phyloP scores from a whole-genome alignment of 2,113 vertebrate genomes.

The Blennius ocellaris region DNA sequence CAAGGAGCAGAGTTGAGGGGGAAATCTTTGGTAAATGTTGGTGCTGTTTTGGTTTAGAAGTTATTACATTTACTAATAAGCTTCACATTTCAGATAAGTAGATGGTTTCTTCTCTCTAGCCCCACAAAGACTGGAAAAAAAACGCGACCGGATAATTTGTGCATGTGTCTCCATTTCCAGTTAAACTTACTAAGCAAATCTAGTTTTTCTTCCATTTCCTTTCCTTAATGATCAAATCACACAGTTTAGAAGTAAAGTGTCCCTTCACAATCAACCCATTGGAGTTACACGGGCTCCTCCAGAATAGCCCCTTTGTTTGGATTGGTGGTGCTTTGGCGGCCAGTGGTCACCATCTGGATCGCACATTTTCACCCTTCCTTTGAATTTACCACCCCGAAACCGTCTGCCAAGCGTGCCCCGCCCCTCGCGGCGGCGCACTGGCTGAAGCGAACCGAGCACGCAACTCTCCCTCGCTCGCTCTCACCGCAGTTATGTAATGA shows the following conservation, averaged over 20 bases:
- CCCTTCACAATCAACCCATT: too few relatives aligned
- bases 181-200: neutral
- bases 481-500: constrained; percentile 55
- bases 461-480: neutral
- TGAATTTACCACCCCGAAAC: constrained; percentile 37
- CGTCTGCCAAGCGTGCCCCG: neutral
- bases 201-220: neutral
- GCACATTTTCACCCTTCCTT: constrained; percentile 44
- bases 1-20: too few relatives aligned
- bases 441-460: constrained; percentile 18
- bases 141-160: neutral
- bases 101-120: constrained; percentile 12
- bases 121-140: constrained; percentile 9
- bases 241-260: neutral
- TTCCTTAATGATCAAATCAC: neutral
- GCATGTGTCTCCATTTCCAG: neutral
- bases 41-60: neutral
- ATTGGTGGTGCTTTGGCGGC: neutral
- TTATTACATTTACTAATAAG: constrained; percentile 13
- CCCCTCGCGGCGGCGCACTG: neutral
- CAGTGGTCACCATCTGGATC: constrained; percentile 48
- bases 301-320: constrained; percentile 20
- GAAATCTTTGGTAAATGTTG: neutral
- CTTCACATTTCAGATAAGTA: constrained; percentile 5
- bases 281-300: neutral